Evolutionary conservation across 2,888 invertebrate genomes (phyloP).

Genomic region (Notodonta ziczac): DNA sequence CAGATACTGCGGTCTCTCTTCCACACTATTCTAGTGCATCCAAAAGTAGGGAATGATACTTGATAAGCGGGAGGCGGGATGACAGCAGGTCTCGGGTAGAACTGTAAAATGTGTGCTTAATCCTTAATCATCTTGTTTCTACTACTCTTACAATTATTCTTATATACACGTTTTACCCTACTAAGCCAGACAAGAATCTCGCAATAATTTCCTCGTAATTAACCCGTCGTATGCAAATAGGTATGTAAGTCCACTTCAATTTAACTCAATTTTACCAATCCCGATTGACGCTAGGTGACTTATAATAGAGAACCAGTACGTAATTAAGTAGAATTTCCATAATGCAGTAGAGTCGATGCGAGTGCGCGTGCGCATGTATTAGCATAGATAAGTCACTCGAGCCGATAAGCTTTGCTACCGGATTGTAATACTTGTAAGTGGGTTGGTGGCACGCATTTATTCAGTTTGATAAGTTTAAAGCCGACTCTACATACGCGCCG

Average conservation of each 20-base stretch:
- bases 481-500: neutral
- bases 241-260: neutral
- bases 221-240: neutral
- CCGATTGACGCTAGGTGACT: neutral
- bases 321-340: conserved; percentile 33
- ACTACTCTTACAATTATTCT: no score
- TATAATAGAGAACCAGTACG: conserved; percentile 10
- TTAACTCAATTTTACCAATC: conserved; percentile 2
- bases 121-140: no score
- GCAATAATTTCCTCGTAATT: neutral
- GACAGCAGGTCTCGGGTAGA: no score
- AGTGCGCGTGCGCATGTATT: conserved; percentile 32
- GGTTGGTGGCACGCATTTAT: conserved; percentile 27
- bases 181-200: neutral
- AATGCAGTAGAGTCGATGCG: conserved; percentile 24
- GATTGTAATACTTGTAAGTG: conserved; percentile 22
- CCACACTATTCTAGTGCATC: no score
- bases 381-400: conserved; percentile 34
- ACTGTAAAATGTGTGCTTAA: no score
- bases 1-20: no score
- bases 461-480: conserved; percentile 13
- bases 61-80: no score
- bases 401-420: conserved; percentile 29
- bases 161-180: no score
- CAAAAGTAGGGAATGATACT: no score